Evolutionary conservation across 2,797 vertebrate species (phyloP).

Genomic region (Silurus lanzhouensis): DNA sequence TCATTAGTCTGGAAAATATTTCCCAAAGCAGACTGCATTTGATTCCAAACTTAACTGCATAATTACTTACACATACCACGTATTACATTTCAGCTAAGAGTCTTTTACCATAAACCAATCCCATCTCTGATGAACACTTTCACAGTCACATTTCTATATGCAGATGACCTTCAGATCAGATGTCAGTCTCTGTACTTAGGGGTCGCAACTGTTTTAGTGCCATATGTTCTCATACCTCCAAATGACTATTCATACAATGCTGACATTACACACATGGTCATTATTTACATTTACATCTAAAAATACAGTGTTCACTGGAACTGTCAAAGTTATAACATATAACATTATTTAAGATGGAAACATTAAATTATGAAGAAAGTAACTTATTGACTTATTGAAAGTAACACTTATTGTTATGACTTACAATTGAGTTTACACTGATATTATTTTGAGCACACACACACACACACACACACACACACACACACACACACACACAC

Average conservation of each 20-base stretch:
- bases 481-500: not conserved
- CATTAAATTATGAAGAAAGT: not conserved
- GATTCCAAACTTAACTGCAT: no score
- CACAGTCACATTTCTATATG: not conserved
- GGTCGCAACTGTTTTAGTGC: not conserved
- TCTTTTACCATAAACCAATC: not conserved
- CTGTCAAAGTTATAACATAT: not conserved
- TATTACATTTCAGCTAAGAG: not conserved
- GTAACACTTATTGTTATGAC: not conserved
- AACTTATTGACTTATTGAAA: no score
- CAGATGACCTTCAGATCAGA: constrained; percentile 1
- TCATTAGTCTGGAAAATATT: no score
- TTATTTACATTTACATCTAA: no score
- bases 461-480: no score
- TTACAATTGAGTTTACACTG: not conserved
- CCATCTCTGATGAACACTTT: not conserved
- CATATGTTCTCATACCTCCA: constrained; percentile 1
- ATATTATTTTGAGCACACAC: not conserved
- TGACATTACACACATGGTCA: not conserved
- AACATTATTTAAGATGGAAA: not conserved
- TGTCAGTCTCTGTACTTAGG: not conserved
- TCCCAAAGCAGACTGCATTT: not conserved
- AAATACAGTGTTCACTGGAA: not conserved
- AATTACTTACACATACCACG: not conserved
- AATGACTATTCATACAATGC: not conserved